A percentile compares a stretch with the other conserved stretches of the same genome.
Evolutionary conservation across 2,797 vertebrate genomes (phyloP).

Genomic region (Trichosurus vulpecula): DNA sequence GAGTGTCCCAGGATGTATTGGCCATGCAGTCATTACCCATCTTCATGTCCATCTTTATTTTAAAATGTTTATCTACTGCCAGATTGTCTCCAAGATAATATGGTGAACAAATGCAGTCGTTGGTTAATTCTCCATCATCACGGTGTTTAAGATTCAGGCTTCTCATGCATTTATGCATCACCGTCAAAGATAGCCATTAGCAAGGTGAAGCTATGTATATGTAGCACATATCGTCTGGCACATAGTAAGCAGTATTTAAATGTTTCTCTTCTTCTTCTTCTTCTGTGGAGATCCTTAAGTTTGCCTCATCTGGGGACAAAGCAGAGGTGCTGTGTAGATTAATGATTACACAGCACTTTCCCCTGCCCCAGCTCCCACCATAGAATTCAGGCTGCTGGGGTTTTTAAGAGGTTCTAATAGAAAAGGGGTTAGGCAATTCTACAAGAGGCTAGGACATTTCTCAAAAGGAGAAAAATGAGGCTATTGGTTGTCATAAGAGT

Average conservation of each 20-base stretch:
- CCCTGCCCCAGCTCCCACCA: neutral
- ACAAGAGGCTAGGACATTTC: neutral
- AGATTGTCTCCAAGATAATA: constrained; percentile 15
- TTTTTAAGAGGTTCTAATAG: neutral
- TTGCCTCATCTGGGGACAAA: neutral
- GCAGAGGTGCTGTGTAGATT: neutral
- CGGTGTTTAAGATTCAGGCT: neutral
- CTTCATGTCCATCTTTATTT: neutral
- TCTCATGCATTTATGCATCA: neutral
- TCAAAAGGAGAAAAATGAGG: neutral
- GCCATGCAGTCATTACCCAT: neutral
- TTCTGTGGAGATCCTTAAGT: neutral
- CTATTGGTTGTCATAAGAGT: neutral
- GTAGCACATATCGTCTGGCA: neutral
- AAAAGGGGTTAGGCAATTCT: neutral
- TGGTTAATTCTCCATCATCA: neutral
- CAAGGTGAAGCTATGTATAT: neutral
- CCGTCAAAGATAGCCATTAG: neutral
- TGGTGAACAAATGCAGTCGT: neutral
- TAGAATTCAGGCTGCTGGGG: neutral
- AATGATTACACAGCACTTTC: neutral
- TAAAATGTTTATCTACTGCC: constrained; percentile 40
- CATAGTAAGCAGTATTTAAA: neutral
- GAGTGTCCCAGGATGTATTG: neutral
- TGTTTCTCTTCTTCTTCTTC: neutral